Conservation (phyloP, 2,888 invertebrate genomes). For the Dolichopus griseipennis region DNA sequence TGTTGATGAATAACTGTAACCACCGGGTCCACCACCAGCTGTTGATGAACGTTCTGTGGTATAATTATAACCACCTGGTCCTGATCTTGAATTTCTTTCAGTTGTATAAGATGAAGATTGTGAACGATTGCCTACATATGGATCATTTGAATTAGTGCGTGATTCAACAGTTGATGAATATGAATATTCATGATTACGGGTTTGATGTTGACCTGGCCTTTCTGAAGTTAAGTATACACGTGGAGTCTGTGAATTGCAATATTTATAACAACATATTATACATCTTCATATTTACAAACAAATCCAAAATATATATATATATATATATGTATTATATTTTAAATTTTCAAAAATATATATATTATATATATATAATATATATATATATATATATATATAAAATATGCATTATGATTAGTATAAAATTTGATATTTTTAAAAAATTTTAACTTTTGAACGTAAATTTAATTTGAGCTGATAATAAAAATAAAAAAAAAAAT, state of each 20-base stretch:
- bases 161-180: conserved; percentile 58
- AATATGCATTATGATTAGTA: not conserved
- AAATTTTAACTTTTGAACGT: no score
- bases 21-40: conserved; percentile 65
- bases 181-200: conserved; percentile 70
- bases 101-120: conserved; percentile 58
- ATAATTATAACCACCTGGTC: conserved; percentile 70
- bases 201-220: conserved; percentile 54
- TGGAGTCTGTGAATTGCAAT: conserved; percentile 64
- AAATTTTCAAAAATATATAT: not conserved
- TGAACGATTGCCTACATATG: conserved; percentile 48
- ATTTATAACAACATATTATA: conserved; percentile 2
- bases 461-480: no score
- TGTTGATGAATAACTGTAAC: conserved; percentile 75
- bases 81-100: conserved; percentile 60
- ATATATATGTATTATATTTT: not conserved
- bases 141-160: conserved; percentile 48
- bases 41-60: conserved; percentile 64
- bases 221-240: conserved; percentile 81
- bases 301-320: conserved; percentile 4
- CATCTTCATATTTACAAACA: conserved; percentile 13
- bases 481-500: no score
- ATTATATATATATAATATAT: not conserved
- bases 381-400: conserved; percentile 1
- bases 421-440: not conserved